A percentile compares a stretch with the other conserved stretches of the same genome.
Conservation (phyloP, 1,140 invertebrate species). For the Drosophila tristis region DNA sequence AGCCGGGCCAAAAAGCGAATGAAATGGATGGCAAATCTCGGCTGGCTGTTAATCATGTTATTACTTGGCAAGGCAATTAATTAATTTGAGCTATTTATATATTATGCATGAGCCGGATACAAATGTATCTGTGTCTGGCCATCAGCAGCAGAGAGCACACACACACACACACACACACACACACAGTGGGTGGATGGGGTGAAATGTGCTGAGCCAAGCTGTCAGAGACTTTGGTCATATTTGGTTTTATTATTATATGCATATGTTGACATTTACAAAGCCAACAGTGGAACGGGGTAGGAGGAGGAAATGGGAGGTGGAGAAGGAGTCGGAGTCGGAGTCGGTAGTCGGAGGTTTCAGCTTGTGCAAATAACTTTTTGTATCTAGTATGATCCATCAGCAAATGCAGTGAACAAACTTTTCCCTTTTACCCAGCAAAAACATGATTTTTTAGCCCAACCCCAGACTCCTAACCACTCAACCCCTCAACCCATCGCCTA, state of each 20-base stretch:
- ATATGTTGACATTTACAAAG: constrained; percentile 80
- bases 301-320: background rate
- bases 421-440: constrained; percentile 73
- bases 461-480: constrained; percentile 40
- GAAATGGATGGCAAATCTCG: constrained; percentile 30
- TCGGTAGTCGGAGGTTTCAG: constrained; percentile 44
- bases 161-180: constrained; percentile 5
- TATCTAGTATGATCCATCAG: constrained; percentile 80
- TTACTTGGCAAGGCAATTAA: constrained; percentile 75
- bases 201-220: constrained; percentile 76
- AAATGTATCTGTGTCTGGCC: constrained; percentile 60
- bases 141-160: constrained; percentile 37
- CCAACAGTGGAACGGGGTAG: constrained; percentile 19
- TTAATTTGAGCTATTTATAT: constrained; percentile 78
- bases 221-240: constrained; percentile 74
- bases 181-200: background rate
- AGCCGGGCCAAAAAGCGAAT: constrained; percentile 42
- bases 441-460: constrained; percentile 70
- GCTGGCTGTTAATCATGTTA: constrained; percentile 70
- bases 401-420: constrained; percentile 77
- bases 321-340: constrained; percentile 12
- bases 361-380: constrained; percentile 76
- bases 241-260: constrained; percentile 82
- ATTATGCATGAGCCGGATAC: constrained; percentile 61
- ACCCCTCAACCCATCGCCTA: constrained; percentile 16